Evolutionary conservation across 2,797 vertebrate species (phyloP).

Genomic region (Tragopan temminckii): DNA sequence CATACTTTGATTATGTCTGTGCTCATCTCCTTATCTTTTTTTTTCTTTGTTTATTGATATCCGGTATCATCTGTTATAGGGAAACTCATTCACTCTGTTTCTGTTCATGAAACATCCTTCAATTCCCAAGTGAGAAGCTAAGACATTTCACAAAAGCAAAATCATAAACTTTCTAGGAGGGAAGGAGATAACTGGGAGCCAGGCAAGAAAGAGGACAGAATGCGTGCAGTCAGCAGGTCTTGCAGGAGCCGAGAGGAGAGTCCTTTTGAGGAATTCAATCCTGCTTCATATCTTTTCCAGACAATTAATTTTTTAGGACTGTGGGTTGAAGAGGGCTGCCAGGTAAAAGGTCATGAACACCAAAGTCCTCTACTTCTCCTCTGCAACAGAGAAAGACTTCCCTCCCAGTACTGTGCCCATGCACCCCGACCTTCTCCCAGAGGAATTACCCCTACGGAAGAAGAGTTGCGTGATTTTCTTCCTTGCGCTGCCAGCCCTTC

Average conservation of each 20-base stretch:
- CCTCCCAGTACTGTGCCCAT: accelerated
- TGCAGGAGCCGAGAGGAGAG: not conserved
- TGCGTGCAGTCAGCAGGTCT: not conserved
- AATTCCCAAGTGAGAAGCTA: not conserved
- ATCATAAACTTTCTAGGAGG: accelerated
- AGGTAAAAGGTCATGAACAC: not conserved
- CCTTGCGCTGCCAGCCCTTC: not conserved
- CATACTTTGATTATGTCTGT: not conserved
- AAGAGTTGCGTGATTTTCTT: not conserved
- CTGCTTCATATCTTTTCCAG: not conserved
- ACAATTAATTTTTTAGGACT: not conserved
- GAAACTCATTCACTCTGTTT: not conserved
- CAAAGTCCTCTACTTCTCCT: not conserved
- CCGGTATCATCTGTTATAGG: not conserved
- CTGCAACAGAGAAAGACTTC: not conserved
- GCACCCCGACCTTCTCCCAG: not conserved
- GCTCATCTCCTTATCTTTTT: not conserved
- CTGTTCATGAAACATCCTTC: not conserved
- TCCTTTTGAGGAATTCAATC: not conserved
- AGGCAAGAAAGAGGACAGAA: not conserved
- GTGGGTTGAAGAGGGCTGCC: not conserved
- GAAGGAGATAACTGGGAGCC: not conserved
- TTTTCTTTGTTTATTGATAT: not conserved
- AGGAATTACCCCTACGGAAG: not conserved
- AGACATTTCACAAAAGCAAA: not conserved